Evolutionary conservation across 2,113 vertebrate species (phyloP), one percentile per base, ranked within the genome.

Genomic region (Oreochromis niloticus): DNA sequence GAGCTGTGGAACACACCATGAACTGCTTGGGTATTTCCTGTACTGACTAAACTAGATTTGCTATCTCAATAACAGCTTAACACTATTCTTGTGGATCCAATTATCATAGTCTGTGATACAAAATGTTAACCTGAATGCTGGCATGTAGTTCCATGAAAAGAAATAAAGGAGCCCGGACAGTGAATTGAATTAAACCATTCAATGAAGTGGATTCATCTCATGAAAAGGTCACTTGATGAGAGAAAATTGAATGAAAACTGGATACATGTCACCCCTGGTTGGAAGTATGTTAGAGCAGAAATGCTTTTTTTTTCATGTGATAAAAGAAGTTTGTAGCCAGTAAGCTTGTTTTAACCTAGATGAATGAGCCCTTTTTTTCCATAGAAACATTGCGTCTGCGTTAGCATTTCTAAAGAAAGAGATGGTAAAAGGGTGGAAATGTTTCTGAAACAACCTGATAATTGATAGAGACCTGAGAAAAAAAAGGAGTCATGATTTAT

Each of bases 111-210:
- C 30, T 8, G 24, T 27, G 43, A 56, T 71, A 10, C 6, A 66
- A 12, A 41, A 52, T 39, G n/a, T 41, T 55, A 68, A 43, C 48
- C 27, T 36, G n/a, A 83, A 30, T 43, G 12, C 19, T 24, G n/a
- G 17, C 13, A 16, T 81, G 22, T 57, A 82, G 24, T 46, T 71
- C 22, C 24, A n/a, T 43, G 22, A 83, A 68, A 87, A 10, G 22
- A 57, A 78, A n/a, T 50, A 32, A 78, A 78, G 46, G 24, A 7
- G 16, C 43, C 17, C 3, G 1, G 10, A 32, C 27, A 32, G 6
- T 8, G 6, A 85, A 91, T 92, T 88, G 81, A 71, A 92, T 94
- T 85, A 85, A 82, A 80, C 43, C 13, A 19, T 66, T 91, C 82
- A 92, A 19, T 81, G 82, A 89, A 68, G 84, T 59, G 87, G 68